A percentile compares a stretch with the other conserved stretches of the same genome.
phyloP scores from a whole-genome alignment of 2,113 vertebrate species.

The Parus major region DNA sequence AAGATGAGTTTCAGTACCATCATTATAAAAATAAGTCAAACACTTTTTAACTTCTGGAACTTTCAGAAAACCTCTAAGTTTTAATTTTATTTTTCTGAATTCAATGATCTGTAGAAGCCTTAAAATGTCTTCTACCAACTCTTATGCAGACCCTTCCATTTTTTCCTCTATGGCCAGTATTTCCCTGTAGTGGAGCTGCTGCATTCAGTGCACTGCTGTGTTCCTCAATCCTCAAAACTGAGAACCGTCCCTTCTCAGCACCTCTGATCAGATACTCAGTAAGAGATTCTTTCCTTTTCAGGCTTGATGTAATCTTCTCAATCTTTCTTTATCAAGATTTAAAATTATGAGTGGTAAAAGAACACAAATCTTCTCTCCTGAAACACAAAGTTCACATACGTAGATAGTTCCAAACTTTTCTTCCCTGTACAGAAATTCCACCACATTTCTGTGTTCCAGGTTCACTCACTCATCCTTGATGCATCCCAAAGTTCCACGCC shows the following conservation, averaged over 20 bases:
- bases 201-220: not conserved
- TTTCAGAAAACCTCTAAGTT: not conserved
- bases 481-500: accelerated
- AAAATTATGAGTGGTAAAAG: not conserved
- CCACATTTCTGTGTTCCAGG: not conserved
- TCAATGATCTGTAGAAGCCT: not conserved
- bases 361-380: not conserved
- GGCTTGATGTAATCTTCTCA: not conserved
- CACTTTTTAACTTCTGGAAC: not conserved
- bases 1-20: not conserved
- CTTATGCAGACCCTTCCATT: not conserved
- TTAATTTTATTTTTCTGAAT: not conserved
- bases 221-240: not conserved
- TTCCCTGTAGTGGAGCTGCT: not conserved
- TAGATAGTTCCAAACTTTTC: not conserved
- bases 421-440: accelerated
- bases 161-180: not conserved
- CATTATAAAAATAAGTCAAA: not conserved
- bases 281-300: not conserved
- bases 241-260: not conserved
- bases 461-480: not conserved
- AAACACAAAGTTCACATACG: not conserved
- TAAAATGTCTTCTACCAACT: not conserved
- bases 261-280: not conserved
- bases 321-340: not conserved